Evolutionary conservation across 2,113 vertebrate species (phyloP).

Genomic region (Lamprotornis superbus): DNA sequence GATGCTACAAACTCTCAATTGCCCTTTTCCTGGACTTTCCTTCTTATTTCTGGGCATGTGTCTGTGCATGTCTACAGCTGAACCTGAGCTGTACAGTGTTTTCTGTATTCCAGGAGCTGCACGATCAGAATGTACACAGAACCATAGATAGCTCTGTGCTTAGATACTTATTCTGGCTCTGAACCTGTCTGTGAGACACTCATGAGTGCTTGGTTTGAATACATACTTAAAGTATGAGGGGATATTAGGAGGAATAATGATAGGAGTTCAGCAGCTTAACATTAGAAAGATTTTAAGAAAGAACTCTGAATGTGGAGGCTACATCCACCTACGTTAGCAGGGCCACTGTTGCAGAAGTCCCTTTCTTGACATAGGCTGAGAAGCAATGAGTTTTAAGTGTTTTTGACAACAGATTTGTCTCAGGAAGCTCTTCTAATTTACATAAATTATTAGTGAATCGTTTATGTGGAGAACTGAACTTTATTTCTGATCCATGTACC

Average conservation of each 20-base stretch:
- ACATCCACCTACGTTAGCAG: fast-evolving
- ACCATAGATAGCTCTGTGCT: neutral
- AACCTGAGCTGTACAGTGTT: neutral
- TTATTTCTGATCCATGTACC: neutral
- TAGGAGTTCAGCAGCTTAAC: neutral
- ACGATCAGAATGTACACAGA: neutral
- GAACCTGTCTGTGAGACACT: neutral
- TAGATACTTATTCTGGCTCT: neutral
- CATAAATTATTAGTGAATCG: neutral
- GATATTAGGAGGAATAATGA: neutral
- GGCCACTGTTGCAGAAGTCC: neutral
- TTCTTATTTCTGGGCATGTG: neutral
- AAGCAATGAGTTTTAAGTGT: neutral
- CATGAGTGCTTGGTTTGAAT: neutral
- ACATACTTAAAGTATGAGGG: neutral
- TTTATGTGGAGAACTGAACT: neutral
- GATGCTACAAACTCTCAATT: neutral
- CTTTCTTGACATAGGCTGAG: neutral
- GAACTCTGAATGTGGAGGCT: neutral
- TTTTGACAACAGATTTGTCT: neutral
- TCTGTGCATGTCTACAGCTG: neutral
- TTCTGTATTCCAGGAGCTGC: neutral
- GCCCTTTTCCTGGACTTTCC: neutral
- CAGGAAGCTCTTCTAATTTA: neutral
- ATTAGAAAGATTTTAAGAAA: neutral